Base-by-base conservation (phyloP, 2,888 invertebrate species). In the Podotricha telesiphe region DNA sequence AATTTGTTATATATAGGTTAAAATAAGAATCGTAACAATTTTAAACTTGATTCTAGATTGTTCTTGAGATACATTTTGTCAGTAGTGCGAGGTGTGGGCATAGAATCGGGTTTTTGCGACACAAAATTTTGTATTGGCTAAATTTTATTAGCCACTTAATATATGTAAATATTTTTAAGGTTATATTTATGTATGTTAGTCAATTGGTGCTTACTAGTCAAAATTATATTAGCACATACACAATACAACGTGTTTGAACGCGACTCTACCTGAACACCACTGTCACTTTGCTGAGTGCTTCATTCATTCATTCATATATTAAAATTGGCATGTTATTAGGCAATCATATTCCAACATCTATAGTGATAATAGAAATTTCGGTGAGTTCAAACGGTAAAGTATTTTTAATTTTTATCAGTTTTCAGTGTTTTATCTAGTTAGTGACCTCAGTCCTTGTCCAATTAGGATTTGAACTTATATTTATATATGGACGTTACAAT, bases 121-220 rank as follows among this genome's bases (percentile, higher is more conserved):
- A 73, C 76, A 80, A 78, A 0, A 77, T 75, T 77, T 62, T 62
- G 53, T 62, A 81, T 83, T 84, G 88, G 90, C 87, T 90, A 88
- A 86, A 87, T 88, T 88, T 86, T 89, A 83, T 89, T 88, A 89
- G 89, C 86, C 86, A 81, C 74, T 73, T 74, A 68, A 72, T 72
- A 73, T 73, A 72, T 86, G 86, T 87, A 86, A 78, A 85, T 85
- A 85, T 77, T 79, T 80, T 76, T 86, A 85, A 83, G 81, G 74
- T 77, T 83, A 78, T 77, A 71, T 82, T 70, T 73, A 71, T 70
- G 65, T 74, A 75, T 74, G 81, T 88, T 91, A 91, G 91, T 88
- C 83, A 88, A 91, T 92, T 91, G 92, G 92, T 93, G 92, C 92
- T 93, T 93, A 88, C 92, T 93, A 93, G 92, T 93, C 92, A 93